Evolutionary conservation across 1,140 invertebrate genomes (phyloP).

Genomic region (Euwallacea similis): DNA sequence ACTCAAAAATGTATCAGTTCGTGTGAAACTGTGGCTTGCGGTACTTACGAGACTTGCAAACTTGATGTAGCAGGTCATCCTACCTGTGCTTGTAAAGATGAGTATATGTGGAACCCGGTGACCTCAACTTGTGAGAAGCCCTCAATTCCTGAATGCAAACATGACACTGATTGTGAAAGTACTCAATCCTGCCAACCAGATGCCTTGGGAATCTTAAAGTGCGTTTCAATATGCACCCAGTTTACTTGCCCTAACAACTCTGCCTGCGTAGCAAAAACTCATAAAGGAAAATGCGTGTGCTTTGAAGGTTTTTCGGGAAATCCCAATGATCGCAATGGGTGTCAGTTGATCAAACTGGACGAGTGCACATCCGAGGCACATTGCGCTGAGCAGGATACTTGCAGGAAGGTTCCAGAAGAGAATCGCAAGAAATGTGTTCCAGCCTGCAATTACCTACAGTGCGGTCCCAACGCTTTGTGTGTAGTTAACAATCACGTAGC

Average conservation of each 20-base stretch:
- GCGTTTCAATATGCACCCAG: slow-evolving; percentile 71
- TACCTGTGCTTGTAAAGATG: slow-evolving; percentile 73
- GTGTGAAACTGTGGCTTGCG: slow-evolving; percentile 77
- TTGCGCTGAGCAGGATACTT: slow-evolving; percentile 78
- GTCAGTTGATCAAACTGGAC: slow-evolving; percentile 68
- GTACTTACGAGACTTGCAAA: slow-evolving; percentile 77
- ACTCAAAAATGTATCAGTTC: slow-evolving; percentile 72
- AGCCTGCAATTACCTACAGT: slow-evolving; percentile 74
- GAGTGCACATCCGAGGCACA: slow-evolving; percentile 78
- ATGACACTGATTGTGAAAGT: slow-evolving; percentile 70
- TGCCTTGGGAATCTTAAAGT: slow-evolving; percentile 82
- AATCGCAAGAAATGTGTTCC: slow-evolving; percentile 63
- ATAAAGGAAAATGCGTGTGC: slow-evolving; percentile 79
- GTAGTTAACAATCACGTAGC: slow-evolving; percentile 85
- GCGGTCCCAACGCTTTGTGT: slow-evolving; percentile 83
- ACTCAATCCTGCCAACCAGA: slow-evolving; percentile 75
- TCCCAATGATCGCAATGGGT: slow-evolving; percentile 86
- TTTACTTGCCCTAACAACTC: slow-evolving; percentile 84
- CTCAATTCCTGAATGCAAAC: slow-evolving; percentile 76
- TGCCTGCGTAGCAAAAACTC: slow-evolving; percentile 72
- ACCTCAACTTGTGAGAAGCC: slow-evolving; percentile 80
- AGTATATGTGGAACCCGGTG: slow-evolving; percentile 81
- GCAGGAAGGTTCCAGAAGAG: slow-evolving; percentile 56
- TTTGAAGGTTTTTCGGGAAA: slow-evolving; percentile 79
- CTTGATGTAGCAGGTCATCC: slow-evolving; percentile 66